A percentile compares a stretch with the other conserved stretches of the same genome.
phyloP scores from a whole-genome alignment of 2,113 vertebrate species.

The Thalassoma bifasciatum region DNA sequence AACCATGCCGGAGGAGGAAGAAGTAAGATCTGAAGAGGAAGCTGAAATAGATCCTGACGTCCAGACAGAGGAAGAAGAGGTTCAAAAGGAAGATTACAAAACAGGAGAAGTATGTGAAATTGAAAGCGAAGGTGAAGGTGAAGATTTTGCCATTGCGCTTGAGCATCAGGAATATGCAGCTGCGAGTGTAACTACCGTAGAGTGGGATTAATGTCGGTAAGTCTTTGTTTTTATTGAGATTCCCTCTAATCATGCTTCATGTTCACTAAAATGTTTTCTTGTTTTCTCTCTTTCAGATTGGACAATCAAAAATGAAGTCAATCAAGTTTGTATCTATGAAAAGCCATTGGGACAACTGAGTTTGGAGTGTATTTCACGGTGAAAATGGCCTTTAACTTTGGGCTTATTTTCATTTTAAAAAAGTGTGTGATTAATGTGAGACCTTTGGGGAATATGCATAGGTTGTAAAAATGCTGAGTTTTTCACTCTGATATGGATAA shows the following conservation, averaged over 20 bases:
- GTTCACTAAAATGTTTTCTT: background rate
- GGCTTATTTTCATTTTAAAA: constrained; percentile 11
- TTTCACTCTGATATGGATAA: constrained; percentile 33
- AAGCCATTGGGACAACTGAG: constrained; percentile 11
- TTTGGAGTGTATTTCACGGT: constrained; percentile 7
- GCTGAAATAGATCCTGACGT: background rate
- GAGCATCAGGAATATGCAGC: constrained; percentile 40
- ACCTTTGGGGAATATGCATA: background rate
- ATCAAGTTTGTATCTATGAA: constrained; percentile 5
- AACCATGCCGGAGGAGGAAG: background rate
- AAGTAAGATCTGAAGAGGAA: background rate
- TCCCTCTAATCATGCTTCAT: background rate
- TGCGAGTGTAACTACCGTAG: background rate
- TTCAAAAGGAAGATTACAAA: background rate
- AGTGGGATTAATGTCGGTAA: constrained; percentile 56
- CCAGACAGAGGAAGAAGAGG: constrained; percentile 4
- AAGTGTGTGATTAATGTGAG: constrained; percentile 7
- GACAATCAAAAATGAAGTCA: constrained; percentile 37
- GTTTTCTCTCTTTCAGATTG: constrained; percentile 19
- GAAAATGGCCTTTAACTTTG: background rate
- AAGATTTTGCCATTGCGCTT: constrained; percentile 65
- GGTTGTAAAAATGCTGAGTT: constrained; percentile 10
- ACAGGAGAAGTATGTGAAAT: constrained; percentile 5
- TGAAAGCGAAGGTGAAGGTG: constrained; percentile 60
- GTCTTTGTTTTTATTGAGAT: background rate